Conservation (phyloP, 2,888 invertebrate species). For the Drosophila tanythrix region DNA sequence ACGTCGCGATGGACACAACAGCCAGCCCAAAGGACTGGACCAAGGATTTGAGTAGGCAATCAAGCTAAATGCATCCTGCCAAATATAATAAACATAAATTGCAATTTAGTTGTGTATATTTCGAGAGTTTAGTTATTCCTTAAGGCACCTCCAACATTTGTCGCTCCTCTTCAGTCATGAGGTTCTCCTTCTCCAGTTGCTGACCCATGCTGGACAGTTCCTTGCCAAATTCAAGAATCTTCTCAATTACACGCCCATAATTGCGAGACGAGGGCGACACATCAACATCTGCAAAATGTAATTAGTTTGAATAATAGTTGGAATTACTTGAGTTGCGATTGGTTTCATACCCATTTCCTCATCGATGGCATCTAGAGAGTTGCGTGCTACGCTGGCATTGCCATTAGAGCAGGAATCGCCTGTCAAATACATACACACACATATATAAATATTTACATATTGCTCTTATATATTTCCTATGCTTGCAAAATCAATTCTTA, state of each 20-base stretch:
- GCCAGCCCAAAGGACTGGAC: slow-evolving; percentile 98
- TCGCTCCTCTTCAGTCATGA: slow-evolving; percentile 91
- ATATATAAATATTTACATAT: not conserved
- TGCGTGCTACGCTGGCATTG: slow-evolving; percentile 85
- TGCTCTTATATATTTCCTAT: not conserved
- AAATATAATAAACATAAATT: slow-evolving; percentile 41
- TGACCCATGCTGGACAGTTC: slow-evolving; percentile 97
- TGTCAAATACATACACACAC: slow-evolving; percentile 40
- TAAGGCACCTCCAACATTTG: slow-evolving; percentile 93
- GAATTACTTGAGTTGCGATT: not conserved
- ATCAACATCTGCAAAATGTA: slow-evolving; percentile 81
- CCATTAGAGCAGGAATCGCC: slow-evolving; percentile 84
- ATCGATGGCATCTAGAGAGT: slow-evolving; percentile 87
- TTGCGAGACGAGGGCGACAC: slow-evolving; percentile 83
- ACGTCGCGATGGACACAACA: slow-evolving; percentile 96
- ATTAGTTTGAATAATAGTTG: not conserved
- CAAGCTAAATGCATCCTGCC: slow-evolving; percentile 97
- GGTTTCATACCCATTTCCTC: slow-evolving; percentile 88
- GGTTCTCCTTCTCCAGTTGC: slow-evolving; percentile 91
- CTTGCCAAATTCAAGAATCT: slow-evolving; percentile 97
- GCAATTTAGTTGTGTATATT: not conserved
- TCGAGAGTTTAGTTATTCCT: not conserved
- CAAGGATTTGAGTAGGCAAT: slow-evolving; percentile 99
- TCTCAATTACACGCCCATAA: slow-evolving; percentile 90
- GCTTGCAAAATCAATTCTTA: not conserved